Evolutionary conservation across 1,140 invertebrate genomes (phyloP).

Genomic region (Uloborus diversus): DNA sequence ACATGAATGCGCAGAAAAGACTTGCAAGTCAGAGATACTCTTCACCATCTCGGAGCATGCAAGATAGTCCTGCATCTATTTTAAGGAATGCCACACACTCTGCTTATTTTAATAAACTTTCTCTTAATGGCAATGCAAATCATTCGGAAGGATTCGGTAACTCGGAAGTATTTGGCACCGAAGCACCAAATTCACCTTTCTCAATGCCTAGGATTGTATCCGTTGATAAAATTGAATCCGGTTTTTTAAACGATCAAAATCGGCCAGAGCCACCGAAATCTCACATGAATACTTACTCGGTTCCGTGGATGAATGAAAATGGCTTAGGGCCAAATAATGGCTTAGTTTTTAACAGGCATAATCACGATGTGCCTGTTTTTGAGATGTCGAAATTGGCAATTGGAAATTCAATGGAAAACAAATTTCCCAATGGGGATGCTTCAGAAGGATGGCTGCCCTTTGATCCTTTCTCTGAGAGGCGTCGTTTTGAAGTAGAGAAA

Average conservation of each 20-base stretch:
- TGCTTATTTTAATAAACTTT: background rate
- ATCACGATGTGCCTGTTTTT: conserved; percentile 10
- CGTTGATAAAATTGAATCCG: conserved; percentile 14
- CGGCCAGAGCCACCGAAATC: conserved; percentile 1
- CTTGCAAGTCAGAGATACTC: background rate
- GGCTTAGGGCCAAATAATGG: background rate
- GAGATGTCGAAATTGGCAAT: conserved; percentile 29
- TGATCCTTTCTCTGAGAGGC: background rate
- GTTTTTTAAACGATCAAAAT: conserved; percentile 22
- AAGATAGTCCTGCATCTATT: background rate
- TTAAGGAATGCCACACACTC: conserved; percentile 10
- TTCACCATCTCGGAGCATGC: conserved; percentile 21
- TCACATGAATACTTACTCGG: background rate
- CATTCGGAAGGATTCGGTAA: conserved; percentile 12
- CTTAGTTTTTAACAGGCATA: background rate
- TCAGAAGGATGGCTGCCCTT: background rate
- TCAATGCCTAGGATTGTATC: conserved; percentile 14
- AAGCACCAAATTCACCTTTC: conserved; percentile 11
- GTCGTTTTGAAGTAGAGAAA: conserved; percentile 8
- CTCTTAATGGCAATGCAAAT: background rate
- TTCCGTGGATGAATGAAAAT: background rate
- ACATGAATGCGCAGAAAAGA: conserved; percentile 20
- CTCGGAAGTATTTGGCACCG: conserved; percentile 13
- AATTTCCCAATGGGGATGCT: conserved; percentile 19
- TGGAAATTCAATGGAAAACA: conserved; percentile 3